phyloP scores from a whole-genome alignment of 2,113 vertebrate genomes.

The Sphaerodactylus townsendi region DNA sequence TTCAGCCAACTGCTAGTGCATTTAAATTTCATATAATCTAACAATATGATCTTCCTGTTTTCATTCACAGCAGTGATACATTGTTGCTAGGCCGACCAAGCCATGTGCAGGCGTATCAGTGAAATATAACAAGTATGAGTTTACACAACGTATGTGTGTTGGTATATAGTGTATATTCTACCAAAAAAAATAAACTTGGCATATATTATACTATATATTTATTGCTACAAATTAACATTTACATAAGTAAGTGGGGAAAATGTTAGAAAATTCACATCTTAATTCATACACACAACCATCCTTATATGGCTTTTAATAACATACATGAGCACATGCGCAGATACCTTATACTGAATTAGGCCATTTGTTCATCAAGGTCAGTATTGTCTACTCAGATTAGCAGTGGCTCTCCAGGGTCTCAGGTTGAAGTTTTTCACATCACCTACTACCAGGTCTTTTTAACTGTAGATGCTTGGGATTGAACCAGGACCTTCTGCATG shows the following conservation, averaged over 20 bases:
- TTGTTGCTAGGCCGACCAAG: constrained; percentile 5
- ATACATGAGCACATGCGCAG: no score
- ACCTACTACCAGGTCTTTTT: no score
- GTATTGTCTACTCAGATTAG: no score
- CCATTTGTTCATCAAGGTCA: no score
- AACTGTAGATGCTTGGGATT: no score
- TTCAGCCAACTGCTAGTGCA: constrained; percentile 54
- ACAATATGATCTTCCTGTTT: constrained; percentile 13
- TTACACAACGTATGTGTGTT: background rate
- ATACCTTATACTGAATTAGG: no score
- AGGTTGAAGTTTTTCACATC: no score
- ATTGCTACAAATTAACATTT: background rate
- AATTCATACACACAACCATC: background rate
- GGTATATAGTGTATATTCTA: background rate
- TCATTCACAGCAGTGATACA: background rate
- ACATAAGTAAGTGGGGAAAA: background rate
- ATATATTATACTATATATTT: no score
- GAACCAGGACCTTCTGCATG: no score
- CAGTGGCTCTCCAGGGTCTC: no score
- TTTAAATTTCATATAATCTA: constrained; percentile 61
- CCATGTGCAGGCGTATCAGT: background rate
- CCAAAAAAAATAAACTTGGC: background rate
- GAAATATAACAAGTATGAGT: background rate
- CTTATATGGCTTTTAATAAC: background rate
- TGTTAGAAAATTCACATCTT: background rate